These are phyloP conservation scores for Perccottus glenii DNA, from an alignment of 2,113 vertebrate genomes.

Conservation along the genomic window DNA sequence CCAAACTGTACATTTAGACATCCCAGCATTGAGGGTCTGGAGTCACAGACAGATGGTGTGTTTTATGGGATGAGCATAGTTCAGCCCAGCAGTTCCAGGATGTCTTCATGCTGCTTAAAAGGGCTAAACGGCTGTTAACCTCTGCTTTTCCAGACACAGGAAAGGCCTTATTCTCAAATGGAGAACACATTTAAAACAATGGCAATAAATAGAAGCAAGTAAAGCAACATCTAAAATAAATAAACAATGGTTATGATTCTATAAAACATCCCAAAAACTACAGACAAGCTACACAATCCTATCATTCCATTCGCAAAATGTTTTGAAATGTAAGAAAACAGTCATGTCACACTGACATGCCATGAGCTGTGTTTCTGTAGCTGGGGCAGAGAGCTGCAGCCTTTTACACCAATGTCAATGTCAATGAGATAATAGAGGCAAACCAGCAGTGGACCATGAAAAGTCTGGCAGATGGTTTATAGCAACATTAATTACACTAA, in stretches of 20 bases:
- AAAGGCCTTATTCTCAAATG: slow-evolving; percentile 38
- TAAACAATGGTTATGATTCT: slow-evolving; percentile 16
- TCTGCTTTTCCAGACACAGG: slow-evolving; percentile 50
- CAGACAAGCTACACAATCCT: slow-evolving; percentile 24
- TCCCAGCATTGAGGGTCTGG: slow-evolving; percentile 11
- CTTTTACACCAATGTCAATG: slow-evolving; percentile 42
- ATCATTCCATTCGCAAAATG: slow-evolving; percentile 45
- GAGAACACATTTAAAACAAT: slow-evolving; percentile 20
- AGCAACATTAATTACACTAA: slow-evolving; percentile 35
- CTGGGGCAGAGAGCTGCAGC: slow-evolving; percentile 37
- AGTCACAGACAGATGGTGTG: slow-evolving; percentile 48
- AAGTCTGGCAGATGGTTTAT: slow-evolving; percentile 34
- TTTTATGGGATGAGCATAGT: slow-evolving; percentile 55
- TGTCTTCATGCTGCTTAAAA: slow-evolving; percentile 44
- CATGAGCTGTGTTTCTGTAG: slow-evolving; percentile 40
- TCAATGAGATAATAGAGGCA: slow-evolving; percentile 56
- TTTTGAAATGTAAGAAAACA: slow-evolving; percentile 61
- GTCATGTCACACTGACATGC: slow-evolving; percentile 62
- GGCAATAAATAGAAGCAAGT: slow-evolving; percentile 5
- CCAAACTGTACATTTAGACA: slow-evolving; percentile 10
- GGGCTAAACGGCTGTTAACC: slow-evolving; percentile 56
- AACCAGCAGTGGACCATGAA: slow-evolving; percentile 47
- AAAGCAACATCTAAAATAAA: slow-evolving; percentile 21
- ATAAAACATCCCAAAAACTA: slow-evolving; percentile 26
- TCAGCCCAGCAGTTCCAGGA: slow-evolving; percentile 36